Percentiles rank a stretch among this genome's conserved stretches.
Conservation (phyloP, 2,797 vertebrate species). For the Oreonectes daqikongensis region DNA sequence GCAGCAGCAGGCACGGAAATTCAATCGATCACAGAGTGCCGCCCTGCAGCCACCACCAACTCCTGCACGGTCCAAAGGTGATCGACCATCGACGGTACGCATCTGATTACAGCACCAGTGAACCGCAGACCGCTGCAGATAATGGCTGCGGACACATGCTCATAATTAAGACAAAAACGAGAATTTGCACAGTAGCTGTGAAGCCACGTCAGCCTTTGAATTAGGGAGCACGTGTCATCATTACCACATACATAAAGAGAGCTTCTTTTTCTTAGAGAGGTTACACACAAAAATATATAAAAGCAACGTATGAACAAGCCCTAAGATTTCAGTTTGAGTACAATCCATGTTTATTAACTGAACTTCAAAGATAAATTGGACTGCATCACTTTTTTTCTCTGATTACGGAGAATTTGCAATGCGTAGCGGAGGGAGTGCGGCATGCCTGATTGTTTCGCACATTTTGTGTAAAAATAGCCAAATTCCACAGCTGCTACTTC, state of each 20-base stretch:
- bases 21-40: slow-evolving; percentile 45
- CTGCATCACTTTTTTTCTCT: background rate
- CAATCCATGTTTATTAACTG: slow-evolving; percentile 46
- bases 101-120: slow-evolving; percentile 33
- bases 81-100: slow-evolving; percentile 18
- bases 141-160: slow-evolving; percentile 10
- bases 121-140: slow-evolving; percentile 15
- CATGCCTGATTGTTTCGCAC: slow-evolving; percentile 29
- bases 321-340: slow-evolving; percentile 15
- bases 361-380: slow-evolving; percentile 32
- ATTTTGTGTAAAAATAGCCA: slow-evolving; percentile 51
- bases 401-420: slow-evolving; percentile 9
- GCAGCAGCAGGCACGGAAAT: slow-evolving; percentile 9
- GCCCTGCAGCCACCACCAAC: background rate
- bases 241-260: background rate
- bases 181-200: background rate
- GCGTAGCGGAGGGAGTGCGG: background rate
- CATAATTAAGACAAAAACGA: background rate
- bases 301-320: too few species aligned
- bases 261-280: too few species aligned
- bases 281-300: too few species aligned
- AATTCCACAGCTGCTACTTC: slow-evolving; percentile 56
- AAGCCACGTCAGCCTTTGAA: slow-evolving; percentile 1
- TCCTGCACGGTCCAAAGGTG: slow-evolving; percentile 50
- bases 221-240: slow-evolving; percentile 27